A percentile compares a stretch with the other conserved stretches of the same genome.
Evolutionary conservation across 2,113 vertebrate genomes (phyloP).

Genomic region (Tetrao urogallus): DNA sequence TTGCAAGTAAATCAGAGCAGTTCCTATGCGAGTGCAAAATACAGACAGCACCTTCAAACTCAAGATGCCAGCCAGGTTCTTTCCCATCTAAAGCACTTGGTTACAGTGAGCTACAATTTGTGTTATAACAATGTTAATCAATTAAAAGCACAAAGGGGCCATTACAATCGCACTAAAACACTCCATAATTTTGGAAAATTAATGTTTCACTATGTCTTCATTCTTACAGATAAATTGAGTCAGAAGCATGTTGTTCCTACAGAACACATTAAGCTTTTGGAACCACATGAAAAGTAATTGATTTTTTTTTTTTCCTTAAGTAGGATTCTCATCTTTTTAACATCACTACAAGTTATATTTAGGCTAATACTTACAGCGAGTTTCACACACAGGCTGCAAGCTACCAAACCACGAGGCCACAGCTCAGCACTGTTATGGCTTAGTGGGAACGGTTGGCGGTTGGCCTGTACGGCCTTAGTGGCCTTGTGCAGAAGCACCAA

Average conservation of each 20-base stretch:
- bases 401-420: constrained; percentile 40
- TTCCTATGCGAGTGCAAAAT: neutral
- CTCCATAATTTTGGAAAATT: constrained; percentile 68
- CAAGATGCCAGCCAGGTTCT: constrained; percentile 43
- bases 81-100: constrained; percentile 52
- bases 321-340: constrained; percentile 53
- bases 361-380: constrained; percentile 62
- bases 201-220: constrained; percentile 60
- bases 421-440: neutral
- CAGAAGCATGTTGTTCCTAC: constrained; percentile 21
- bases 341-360: constrained; percentile 50
- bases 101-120: constrained; percentile 48
- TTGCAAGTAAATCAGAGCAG: neutral
- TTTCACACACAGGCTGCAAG: constrained; percentile 49
- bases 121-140: constrained; percentile 54
- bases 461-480: no score
- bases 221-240: constrained; percentile 61
- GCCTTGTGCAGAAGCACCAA: neutral
- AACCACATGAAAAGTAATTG: constrained; percentile 51
- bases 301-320: constrained; percentile 50
- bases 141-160: constrained; percentile 69
- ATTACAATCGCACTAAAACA: constrained; percentile 73
- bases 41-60: constrained; percentile 1
- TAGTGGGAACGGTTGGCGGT: no score
- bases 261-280: constrained; percentile 18